phyloP scores from a whole-genome alignment of 2,113 vertebrate species.

The Tetrao urogallus region DNA sequence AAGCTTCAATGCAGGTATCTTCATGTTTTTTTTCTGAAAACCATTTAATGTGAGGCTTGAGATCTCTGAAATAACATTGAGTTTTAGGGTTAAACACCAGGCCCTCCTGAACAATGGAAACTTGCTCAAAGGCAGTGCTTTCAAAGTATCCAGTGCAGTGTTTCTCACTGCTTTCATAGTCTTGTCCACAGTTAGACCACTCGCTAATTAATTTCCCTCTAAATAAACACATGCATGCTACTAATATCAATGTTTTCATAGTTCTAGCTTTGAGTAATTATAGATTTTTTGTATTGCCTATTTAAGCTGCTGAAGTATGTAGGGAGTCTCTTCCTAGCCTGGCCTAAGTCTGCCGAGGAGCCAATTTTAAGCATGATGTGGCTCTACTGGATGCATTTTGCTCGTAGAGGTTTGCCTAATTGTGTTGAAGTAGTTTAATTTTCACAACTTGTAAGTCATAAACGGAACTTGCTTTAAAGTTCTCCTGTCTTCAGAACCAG shows the following conservation, averaged over 20 bases:
- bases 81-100: not conserved
- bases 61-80: not conserved
- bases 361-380: accelerated
- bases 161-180: not conserved
- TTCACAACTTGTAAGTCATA: not conserved
- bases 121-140: not conserved
- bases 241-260: not conserved
- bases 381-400: not conserved
- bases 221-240: accelerated
- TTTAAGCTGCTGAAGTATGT: not conserved
- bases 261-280: not conserved
- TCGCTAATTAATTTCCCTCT: not conserved
- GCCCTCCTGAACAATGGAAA: not conserved
- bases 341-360: not conserved
- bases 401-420: not conserved
- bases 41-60: not conserved
- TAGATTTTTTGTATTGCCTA: not conserved
- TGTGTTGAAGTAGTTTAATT: not conserved
- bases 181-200: not conserved
- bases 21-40: not conserved
- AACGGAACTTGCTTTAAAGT: not conserved
- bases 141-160: not conserved
- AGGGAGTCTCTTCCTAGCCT: not conserved
- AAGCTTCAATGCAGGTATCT: not conserved
- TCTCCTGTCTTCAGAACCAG: not conserved